Conservation (phyloP, 35 echinoderm and acorn worm species). For the Patiria miniata region DNA sequence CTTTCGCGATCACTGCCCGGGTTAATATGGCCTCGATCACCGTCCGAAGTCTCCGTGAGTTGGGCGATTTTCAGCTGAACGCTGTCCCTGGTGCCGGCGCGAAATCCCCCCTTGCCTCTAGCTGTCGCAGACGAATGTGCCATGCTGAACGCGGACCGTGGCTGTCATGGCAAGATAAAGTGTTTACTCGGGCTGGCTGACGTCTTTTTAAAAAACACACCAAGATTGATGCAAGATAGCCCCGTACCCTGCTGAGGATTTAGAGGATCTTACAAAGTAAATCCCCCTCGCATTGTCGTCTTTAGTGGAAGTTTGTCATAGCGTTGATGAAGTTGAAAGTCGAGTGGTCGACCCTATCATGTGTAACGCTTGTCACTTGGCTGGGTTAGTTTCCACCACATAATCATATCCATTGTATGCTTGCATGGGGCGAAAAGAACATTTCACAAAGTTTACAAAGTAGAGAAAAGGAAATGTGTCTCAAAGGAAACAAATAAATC, state of each 20-base stretch:
- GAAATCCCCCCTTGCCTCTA: slow-evolving; percentile 21
- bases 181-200: slow-evolving; percentile 1
- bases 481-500: too few species aligned
- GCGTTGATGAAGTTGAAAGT: not conserved
- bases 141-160: not conserved
- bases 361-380: too few species aligned
- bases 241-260: slow-evolving; percentile 2
- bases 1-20: slow-evolving; percentile 4
- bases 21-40: not conserved
- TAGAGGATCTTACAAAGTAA: slow-evolving; percentile 15
- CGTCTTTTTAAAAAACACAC: not conserved
- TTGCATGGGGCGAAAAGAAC: too few species aligned
- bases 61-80: slow-evolving; percentile 18
- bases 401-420: too few species aligned
- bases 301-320: not conserved
- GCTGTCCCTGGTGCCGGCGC: slow-evolving; percentile 1
- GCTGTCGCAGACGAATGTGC: not conserved
- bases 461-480: too few species aligned
- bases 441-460: too few species aligned
- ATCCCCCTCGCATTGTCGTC: not conserved
- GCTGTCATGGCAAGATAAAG: slow-evolving; percentile 12
- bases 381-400: too few species aligned
- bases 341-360: not conserved
- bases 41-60: not conserved
- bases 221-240: slow-evolving; percentile 2